Evolutionary conservation across 1,140 invertebrate genomes (phyloP), one percentile per base, ranked within the genome.

Genomic region (Zaprionus inermis): DNA sequence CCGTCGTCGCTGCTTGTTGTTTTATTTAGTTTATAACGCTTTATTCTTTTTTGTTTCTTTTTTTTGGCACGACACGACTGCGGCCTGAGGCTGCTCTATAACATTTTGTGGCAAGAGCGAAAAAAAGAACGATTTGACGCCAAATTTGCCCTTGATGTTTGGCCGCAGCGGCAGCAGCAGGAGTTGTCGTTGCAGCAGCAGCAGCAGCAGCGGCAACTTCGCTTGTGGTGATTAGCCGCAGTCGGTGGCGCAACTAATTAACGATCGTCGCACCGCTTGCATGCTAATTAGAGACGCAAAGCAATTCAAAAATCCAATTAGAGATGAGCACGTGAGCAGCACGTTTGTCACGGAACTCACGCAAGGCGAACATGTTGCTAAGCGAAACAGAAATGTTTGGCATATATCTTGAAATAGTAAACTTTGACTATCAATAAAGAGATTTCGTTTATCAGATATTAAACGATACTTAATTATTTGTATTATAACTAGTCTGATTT

Each of bases 241-340:
- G 67, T 67, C 61, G 63, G 73, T 72, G 82, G 64, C 69, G 79
- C 64, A 63, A 67, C 82, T 85, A 85, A 85, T 85, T 85, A 88
- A 86, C 82, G 83, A 86, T 72, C 78, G 44, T 65, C 56, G 72
- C 75, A 69, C 56, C 55, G 61, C 34, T 56, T 67, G 81, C 78
- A 88, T 88, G 76, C 79, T 85, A 85, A 85, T 85, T 85, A 85
- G 86, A 85, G 86, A 85, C 64, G 64, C 68, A 56, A 55, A 44
- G 58, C 71, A 68, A 68, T 73, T 69, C 24, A 34, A 52, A 51
- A 70, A 81, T 59, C 71, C 65, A 63, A 52, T 52, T 68, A 61
- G 46, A 41, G 38, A 65, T 78, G 69, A 4, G 30, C 61, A 80
- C 65, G 74, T 68, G 74, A 78, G 18, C 18, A 7, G 14, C 14